These are phyloP conservation scores for Dicyrtomina minuta DNA, from an alignment of 2,888 invertebrate genomes.

Conservation along the genomic window DNA sequence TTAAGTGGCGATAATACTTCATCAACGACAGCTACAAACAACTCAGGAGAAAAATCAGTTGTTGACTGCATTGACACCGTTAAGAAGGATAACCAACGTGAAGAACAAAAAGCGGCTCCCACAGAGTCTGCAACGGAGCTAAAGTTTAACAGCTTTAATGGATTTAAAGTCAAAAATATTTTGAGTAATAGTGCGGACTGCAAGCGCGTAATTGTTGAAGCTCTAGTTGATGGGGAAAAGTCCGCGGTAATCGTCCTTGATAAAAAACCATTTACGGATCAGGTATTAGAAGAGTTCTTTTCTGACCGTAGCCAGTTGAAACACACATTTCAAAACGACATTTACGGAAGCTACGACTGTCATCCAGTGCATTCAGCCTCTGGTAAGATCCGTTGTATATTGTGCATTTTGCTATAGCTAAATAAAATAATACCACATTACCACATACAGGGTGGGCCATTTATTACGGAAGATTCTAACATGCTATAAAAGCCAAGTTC, in stretches of 20 bases:
- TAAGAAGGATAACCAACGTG: no score
- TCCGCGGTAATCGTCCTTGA: conserved; percentile 75
- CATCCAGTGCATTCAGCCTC: conserved; percentile 65
- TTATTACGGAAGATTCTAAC: no score
- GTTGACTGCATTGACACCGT: no score
- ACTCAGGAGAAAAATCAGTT: background rate
- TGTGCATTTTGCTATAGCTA: background rate
- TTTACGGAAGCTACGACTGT: conserved; percentile 79
- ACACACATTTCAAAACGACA: conserved; percentile 75
- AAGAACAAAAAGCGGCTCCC: no score
- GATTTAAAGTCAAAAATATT: conserved; percentile 68
- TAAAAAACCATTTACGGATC: conserved; percentile 75
- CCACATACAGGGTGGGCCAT: no score
- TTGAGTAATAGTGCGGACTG: conserved; percentile 71
- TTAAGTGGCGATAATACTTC: no score
- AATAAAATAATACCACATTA: no score
- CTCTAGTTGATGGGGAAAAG: conserved; percentile 60
- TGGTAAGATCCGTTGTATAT: conserved; percentile 60
- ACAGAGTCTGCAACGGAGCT: no score
- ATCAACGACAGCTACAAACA: background rate
- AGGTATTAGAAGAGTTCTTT: conserved; percentile 62
- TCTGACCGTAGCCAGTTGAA: conserved; percentile 63
- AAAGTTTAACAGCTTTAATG: no score
- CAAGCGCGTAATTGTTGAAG: conserved; percentile 71
- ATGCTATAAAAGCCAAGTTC: no score